Percentiles rank a stretch among this genome's conserved stretches.
phyloP scores from a whole-genome alignment of 2,113 vertebrate genomes.

The Orientallactaga bullata region DNA sequence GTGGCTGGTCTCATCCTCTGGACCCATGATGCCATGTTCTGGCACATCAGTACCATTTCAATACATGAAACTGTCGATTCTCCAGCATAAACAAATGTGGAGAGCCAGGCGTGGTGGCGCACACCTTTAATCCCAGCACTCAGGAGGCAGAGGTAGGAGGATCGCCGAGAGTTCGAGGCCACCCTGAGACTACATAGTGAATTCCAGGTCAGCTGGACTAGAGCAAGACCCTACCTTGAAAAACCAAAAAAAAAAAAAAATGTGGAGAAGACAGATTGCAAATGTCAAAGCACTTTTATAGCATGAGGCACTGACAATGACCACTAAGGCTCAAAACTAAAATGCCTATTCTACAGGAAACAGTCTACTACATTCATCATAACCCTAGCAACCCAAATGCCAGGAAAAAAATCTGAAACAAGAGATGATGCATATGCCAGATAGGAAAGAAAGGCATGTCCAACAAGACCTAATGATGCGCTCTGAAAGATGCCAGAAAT shows the following conservation, averaged over 20 bases:
- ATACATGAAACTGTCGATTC: background rate
- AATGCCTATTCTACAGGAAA: background rate
- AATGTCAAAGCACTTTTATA: background rate
- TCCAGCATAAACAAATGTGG: background rate
- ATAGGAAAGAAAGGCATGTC: background rate
- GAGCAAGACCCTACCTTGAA: no score
- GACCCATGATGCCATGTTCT: background rate
- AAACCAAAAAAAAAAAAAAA: no score
- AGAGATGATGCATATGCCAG: background rate
- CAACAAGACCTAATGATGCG: background rate
- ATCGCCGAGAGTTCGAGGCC: no score
- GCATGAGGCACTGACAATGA: background rate
- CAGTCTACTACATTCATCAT: background rate
- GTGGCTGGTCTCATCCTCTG: background rate
- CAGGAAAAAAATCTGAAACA: background rate
- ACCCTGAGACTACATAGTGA: no score
- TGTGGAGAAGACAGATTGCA: background rate
- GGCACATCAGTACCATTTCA: background rate
- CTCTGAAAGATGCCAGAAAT: background rate
- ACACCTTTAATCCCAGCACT: no score
- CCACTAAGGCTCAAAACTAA: background rate
- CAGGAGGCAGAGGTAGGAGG: no score
- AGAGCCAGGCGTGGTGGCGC: no score
- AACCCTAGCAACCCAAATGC: rapidly evolving
- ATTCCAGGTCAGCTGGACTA: no score